phyloP scores from a whole-genome alignment of 2,797 vertebrate genomes.

The Carcharodon carcharias region DNA sequence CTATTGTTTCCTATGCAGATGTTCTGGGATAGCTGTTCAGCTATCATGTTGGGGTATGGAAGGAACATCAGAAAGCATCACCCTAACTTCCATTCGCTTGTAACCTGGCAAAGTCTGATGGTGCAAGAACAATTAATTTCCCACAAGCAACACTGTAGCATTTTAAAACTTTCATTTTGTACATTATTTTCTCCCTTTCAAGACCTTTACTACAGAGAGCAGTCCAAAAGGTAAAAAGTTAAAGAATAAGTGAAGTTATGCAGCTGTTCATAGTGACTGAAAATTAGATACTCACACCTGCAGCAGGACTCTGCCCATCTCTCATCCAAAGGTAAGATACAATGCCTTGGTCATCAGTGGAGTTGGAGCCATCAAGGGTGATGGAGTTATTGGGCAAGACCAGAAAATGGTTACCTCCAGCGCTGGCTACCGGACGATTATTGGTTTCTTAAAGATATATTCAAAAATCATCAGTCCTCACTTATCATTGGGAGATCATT shows the following conservation, averaged over 20 bases:
- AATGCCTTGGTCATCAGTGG: constrained; percentile 63
- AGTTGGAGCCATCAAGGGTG: constrained; percentile 75
- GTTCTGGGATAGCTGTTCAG: too few relatives aligned
- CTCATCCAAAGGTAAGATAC: constrained; percentile 74
- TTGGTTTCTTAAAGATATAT: constrained; percentile 57
- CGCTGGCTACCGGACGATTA: constrained; percentile 65
- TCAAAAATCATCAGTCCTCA: constrained; percentile 42
- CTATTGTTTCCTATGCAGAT: too few relatives aligned
- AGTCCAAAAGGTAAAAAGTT: background rate
- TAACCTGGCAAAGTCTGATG: background rate
- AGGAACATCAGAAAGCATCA: background rate
- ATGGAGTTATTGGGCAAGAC: constrained; percentile 80
- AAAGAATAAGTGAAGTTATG: background rate
- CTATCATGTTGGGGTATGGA: too few relatives aligned
- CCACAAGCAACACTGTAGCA: background rate
- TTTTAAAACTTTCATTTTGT: too few relatives aligned
- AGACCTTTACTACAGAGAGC: background rate
- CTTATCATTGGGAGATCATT: background rate
- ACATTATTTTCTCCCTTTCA: background rate
- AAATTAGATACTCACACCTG: constrained; percentile 64
- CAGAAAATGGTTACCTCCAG: constrained; percentile 76
- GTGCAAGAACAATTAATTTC: background rate
- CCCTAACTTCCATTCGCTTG: background rate
- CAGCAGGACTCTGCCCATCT: constrained; percentile 80
- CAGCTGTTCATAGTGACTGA: background rate